These are phyloP conservation scores for Drosophila athabasca DNA, from an alignment of 1,140 invertebrate genomes.

Conservation along the genomic window DNA sequence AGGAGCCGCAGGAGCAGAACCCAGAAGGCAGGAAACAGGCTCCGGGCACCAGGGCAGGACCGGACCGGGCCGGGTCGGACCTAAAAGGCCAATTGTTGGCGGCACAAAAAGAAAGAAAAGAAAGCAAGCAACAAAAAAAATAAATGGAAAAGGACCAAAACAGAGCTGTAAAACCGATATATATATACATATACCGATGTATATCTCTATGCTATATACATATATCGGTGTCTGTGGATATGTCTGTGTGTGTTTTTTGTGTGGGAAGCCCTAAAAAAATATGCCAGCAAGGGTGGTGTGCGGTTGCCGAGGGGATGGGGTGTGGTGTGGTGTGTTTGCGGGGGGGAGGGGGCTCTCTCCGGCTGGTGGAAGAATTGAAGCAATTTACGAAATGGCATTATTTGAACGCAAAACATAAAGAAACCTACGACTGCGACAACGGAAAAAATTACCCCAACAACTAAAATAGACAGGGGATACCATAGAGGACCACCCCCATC, in stretches of 20 bases:
- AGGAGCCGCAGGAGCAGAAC: constrained; percentile 11
- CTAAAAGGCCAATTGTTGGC: constrained; percentile 74
- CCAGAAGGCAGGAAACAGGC: constrained; percentile 10
- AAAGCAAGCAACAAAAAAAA: constrained; percentile 34
- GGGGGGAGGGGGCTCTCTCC: too few species aligned
- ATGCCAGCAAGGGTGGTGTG: constrained; percentile 46
- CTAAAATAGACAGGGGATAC: constrained; percentile 66
- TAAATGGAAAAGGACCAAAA: constrained; percentile 43
- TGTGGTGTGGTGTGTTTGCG: neutral
- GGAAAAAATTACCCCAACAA: constrained; percentile 71
- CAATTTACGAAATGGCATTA: constrained; percentile 78
- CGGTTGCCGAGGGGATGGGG: constrained; percentile 5
- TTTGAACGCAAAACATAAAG: constrained; percentile 75
- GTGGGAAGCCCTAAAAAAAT: constrained; percentile 70
- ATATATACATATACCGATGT: neutral
- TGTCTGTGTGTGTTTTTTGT: constrained; percentile 21
- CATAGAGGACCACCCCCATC: neutral
- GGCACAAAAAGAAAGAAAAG: neutral
- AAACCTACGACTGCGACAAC: constrained; percentile 44
- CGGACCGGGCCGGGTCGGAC: constrained; percentile 30
- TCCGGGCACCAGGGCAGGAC: neutral
- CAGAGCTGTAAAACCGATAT: constrained; percentile 3
- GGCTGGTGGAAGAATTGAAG: constrained; percentile 48
- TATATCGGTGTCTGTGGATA: constrained; percentile 42
- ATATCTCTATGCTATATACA: constrained; percentile 25